phyloP scores from a whole-genome alignment of 1,140 invertebrate genomes.

The Chelonus insularis region DNA sequence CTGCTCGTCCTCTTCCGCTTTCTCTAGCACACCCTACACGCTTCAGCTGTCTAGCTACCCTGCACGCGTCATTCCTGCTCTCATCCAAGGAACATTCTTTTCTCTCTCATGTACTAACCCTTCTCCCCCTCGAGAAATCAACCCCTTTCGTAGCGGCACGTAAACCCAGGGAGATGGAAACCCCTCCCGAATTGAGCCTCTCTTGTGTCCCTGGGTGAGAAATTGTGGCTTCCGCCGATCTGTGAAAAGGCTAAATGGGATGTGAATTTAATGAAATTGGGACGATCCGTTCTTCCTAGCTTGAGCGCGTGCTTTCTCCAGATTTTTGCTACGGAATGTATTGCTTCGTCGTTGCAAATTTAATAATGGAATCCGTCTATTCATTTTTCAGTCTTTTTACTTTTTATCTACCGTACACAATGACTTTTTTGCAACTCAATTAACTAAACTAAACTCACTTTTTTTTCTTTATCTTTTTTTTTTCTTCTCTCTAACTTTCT shows the following conservation, averaged over 20 bases:
- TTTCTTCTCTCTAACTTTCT: too few species aligned
- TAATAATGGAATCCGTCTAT: too few species aligned
- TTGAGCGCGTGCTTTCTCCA: background rate
- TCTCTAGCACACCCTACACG: conserved; percentile 10
- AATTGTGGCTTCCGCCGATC: conserved; percentile 27
- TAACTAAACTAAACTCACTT: too few species aligned
- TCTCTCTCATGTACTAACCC: background rate
- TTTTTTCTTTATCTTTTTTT: too few species aligned
- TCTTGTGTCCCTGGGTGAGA: conserved; percentile 23
- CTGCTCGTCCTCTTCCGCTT: conserved; percentile 8
- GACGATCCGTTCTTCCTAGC: background rate
- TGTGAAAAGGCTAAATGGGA: conserved; percentile 25
- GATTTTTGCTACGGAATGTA: background rate
- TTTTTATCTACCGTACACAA: too few species aligned
- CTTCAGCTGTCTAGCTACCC: conserved; percentile 27
- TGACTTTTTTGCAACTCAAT: too few species aligned
- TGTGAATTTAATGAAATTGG: conserved; percentile 28
- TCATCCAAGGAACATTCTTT: background rate
- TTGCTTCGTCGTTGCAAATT: too few species aligned
- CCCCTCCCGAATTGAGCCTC: conserved; percentile 2
- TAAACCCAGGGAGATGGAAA: background rate
- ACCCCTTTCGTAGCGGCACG: conserved; percentile 22
- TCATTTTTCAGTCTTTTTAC: too few species aligned
- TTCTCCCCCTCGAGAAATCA: conserved; percentile 13
- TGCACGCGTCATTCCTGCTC: conserved; percentile 16